A percentile compares a stretch with the other conserved stretches of the same genome.
phyloP scores from a whole-genome alignment of 2,797 vertebrate genomes.

The Cichlasoma orientale region DNA sequence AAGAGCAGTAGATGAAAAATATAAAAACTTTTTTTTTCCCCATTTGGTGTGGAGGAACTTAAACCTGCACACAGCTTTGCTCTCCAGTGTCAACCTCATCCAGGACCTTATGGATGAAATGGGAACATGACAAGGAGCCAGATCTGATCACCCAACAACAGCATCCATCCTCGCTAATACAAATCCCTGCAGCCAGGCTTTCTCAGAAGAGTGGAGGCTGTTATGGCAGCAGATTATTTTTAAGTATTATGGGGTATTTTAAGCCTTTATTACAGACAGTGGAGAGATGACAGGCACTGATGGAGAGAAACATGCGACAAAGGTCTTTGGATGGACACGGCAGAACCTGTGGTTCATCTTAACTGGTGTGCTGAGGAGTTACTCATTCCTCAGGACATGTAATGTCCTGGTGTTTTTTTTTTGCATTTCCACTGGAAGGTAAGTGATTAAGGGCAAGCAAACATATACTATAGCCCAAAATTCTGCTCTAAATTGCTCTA shows the following conservation, averaged over 20 bases:
- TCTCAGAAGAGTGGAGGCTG: constrained; percentile 16
- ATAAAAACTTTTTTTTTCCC: neutral
- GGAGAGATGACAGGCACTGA: neutral
- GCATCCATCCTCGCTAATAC: constrained; percentile 27
- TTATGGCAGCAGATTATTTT: constrained; percentile 33
- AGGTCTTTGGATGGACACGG: neutral
- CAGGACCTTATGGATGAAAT: constrained; percentile 10
- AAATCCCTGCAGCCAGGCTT: constrained; percentile 35
- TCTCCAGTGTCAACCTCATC: neutral
- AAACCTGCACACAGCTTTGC: neutral
- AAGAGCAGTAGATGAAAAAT: neutral
- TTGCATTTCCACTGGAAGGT: neutral
- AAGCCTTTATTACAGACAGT: constrained; percentile 28
- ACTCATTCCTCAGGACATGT: neutral
- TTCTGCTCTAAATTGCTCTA: neutral
- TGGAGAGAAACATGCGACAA: constrained; percentile 1
- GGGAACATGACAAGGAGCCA: neutral
- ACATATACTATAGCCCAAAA: neutral
- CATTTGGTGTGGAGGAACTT: neutral
- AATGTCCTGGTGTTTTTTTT: neutral
- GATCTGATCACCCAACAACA: constrained; percentile 16
- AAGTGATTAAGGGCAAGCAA: constrained; percentile 15
- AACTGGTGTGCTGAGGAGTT: neutral
- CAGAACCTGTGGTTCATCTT: neutral
- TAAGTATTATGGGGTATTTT: constrained; percentile 8